These are phyloP conservation scores for Pheosia tremula DNA, from an alignment of 2,888 invertebrate genomes.

Conservation along the genomic window DNA sequence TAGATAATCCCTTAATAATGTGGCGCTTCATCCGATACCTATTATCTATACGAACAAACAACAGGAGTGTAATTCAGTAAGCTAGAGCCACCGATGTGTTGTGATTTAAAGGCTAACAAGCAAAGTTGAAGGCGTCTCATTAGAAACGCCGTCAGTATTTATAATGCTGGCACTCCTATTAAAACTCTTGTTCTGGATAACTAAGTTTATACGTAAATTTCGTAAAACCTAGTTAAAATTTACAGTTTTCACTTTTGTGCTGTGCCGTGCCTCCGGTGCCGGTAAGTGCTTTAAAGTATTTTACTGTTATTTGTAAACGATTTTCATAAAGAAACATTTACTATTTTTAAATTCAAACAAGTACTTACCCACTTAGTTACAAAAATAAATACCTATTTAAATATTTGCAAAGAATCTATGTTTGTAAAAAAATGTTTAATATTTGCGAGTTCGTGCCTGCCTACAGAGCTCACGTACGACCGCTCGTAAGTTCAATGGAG, in stretches of 20 bases:
- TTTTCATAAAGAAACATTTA: too few species aligned
- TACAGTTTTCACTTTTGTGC: constrained; percentile 2
- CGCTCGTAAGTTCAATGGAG: constrained; percentile 86
- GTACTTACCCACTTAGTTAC: too few species aligned
- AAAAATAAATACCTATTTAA: too few species aligned
- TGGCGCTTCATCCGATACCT: constrained; percentile 4
- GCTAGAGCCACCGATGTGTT: constrained; percentile 47
- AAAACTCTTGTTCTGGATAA: constrained; percentile 61
- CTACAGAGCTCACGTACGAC: constrained; percentile 79
- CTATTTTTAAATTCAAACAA: too few species aligned
- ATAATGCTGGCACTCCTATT: constrained; percentile 59
- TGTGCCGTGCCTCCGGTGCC: too few species aligned
- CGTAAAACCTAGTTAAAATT: constrained; percentile 26
- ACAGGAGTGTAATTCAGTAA: constrained; percentile 29
- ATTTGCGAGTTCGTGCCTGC: constrained; percentile 63
- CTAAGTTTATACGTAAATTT: constrained; percentile 24
- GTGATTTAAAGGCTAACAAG: constrained; percentile 61
- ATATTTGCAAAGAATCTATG: too few species aligned
- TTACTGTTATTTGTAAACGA: too few species aligned
- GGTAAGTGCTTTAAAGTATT: too few species aligned
- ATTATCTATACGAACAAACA: constrained; percentile 5
- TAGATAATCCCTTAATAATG: not conserved
- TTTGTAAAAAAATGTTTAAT: not conserved
- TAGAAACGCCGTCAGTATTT: constrained; percentile 52
- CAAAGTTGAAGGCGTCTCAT: constrained; percentile 61